Evolutionary conservation across 2,797 vertebrate species (phyloP), one percentile per base, ranked within the genome.

Genomic region (Argyrosomus regius): DNA sequence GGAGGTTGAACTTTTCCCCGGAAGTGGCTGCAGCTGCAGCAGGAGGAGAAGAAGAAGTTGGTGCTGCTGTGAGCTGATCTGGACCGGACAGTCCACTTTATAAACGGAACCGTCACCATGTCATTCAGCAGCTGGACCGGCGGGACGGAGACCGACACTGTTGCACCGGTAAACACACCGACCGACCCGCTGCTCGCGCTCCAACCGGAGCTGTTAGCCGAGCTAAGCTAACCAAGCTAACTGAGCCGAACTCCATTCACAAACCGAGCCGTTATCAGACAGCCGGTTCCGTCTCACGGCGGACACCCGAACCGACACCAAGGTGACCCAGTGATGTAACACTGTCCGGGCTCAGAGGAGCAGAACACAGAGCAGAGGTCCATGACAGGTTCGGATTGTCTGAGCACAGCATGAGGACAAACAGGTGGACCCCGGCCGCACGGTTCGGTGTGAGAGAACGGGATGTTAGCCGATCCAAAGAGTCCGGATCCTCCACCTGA

Each of bases 151-250:
- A 24, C 65, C 31, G 46, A 63, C 43, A 1, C 57, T 4, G 17
- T n/a, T n/a, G 53, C 68, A 5, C 54, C 61, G 88, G 88, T 86
- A 87, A 83, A 39, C 56, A 4, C 31, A 8, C 11, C 35, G 18
- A 49, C 1, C 20, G 31, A 22, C 1, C 57, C 22, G 24, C 10
- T 0, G 54, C 1, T n/a, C 35, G 10, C 10, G 5, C 11, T 3
- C 1, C 7, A 1, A 41, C 18, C 24, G 46, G 48, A 53, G 52
- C 60, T 4, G 65, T 1, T 41, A 58, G 39, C 49, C 2, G 18
- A 18, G 75, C 56, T 39, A 17, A 52, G 65, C 82, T 84, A 85
- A 31, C 56, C 0, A 48, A 45, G 69, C 43, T n/a, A 7, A 46
- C 17, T 39, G 14, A 18, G 26, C 70, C 65, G n/a, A 50, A 80